Base-by-base conservation (phyloP, 2,888 invertebrate genomes). In the Epinotia nisella region DNA sequence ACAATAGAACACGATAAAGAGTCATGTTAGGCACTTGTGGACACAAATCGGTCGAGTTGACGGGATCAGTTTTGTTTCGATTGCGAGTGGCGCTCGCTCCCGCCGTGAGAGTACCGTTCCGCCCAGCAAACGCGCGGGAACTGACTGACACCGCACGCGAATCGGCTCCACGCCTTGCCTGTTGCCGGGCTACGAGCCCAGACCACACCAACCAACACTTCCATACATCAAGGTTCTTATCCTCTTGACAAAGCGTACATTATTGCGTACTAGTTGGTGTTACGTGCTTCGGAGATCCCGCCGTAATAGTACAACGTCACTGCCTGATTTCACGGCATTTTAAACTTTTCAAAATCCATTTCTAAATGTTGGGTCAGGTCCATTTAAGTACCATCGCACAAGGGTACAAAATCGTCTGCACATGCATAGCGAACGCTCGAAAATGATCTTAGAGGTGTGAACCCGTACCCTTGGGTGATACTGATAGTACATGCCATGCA, bases 161-260 rank as follows among this genome's bases (percentile, higher is more conserved):
- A 67, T 72, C 39, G 29, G 62, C 61, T 61, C 21, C 61, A 61
- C 77, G 75, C 29, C 60, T 71, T 82, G 89, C 87, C 85, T 87
- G 87, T 89, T 89, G 87, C 90, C 84, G 85, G 85, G 87, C 78
- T 82, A 80, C 80, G 74, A 76, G 65, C 81, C 83, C 80, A 80
- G 84, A 41, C 35, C 11, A 13, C 13, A 13, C n/a, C 49, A 15
- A n/a, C 45, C 81, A 81, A 78, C 81, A 17, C 51, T 29, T 13
- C 59, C 17, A 13, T 51, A 11, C 58, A 13, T 45, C 9, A 29
- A 19, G 19, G 35, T 68, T 45, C 68, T 59, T 66, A n/a, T 66
- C 3, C 41, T 56, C 41, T 24, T 5, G 39, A 41, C 55, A 41
- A 24, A 53, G 21, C 56, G 55, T 66, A 0, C 21, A 66, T 41